These are phyloP conservation scores for Drosophila leontia DNA, from an alignment of 1,140 invertebrate genomes.

Conservation along the genomic window DNA sequence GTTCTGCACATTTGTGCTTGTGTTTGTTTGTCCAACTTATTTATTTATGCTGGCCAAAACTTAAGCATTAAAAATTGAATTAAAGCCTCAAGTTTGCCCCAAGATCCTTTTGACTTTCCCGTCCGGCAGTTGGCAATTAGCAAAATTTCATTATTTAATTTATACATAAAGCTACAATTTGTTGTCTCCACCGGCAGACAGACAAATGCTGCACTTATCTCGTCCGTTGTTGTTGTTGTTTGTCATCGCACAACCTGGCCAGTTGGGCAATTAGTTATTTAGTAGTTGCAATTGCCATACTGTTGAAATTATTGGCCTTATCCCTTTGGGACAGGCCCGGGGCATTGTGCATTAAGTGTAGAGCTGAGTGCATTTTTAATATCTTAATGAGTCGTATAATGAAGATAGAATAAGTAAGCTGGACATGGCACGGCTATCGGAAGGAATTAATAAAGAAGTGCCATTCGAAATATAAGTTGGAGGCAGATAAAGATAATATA, in stretches of 20 bases:
- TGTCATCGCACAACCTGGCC: slow-evolving; percentile 39
- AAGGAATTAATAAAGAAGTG: no score
- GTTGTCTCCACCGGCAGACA: slow-evolving; percentile 31
- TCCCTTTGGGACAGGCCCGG: slow-evolving; percentile 3
- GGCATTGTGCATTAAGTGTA: slow-evolving; percentile 47
- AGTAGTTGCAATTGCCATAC: slow-evolving; percentile 60
- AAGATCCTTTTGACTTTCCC: slow-evolving; percentile 43
- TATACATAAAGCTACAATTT: slow-evolving; percentile 48
- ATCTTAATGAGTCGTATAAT: slow-evolving; percentile 39
- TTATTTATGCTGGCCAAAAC: slow-evolving; percentile 69
- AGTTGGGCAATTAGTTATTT: slow-evolving; percentile 71
- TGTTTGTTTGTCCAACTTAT: slow-evolving; percentile 32
- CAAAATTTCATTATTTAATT: slow-evolving; percentile 75
- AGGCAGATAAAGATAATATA: not conserved
- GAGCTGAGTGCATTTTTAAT: slow-evolving; percentile 47
- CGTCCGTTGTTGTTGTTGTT: slow-evolving; percentile 20
- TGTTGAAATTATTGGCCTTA: slow-evolving; percentile 46
- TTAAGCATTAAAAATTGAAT: slow-evolving; percentile 81
- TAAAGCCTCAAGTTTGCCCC: slow-evolving; percentile 56
- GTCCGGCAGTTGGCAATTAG: slow-evolving; percentile 63
- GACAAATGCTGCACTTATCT: slow-evolving; percentile 51
- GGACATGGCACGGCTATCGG: no score
- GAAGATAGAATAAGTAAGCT: not conserved
- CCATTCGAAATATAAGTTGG: not conserved
- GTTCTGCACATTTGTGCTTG: not conserved